Base-by-base conservation (phyloP, 37 sponge, comb jelly and placozoan genomes). In the Spongia lamella region DNA sequence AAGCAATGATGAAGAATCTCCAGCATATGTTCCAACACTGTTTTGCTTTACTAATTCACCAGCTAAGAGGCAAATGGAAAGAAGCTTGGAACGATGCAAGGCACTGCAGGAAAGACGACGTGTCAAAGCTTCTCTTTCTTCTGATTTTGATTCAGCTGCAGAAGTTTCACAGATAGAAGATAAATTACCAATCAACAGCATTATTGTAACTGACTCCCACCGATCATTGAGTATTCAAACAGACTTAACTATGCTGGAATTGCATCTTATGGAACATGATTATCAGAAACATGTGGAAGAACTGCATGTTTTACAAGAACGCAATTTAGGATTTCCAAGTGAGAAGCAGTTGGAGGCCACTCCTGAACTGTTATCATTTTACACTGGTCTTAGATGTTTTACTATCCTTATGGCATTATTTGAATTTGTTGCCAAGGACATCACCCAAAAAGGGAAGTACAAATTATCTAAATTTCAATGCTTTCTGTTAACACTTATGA, bases 401-500 rank as follows among this genome's bases (percentile, higher is more conserved):
- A 76, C 84, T 36, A 66, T 67, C 3, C 47, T 75, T 32, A 66
- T 68, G 62, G 62, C 76, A 54, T 24, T 76, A 14, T 83, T 75
- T 22, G 26, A 68, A 15, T 35, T 83, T 35, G 77, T 83, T 24
- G 14, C 70, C 27, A 61, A 22, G 43, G 54, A 29, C 17, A 83
- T 76, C 7, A 61, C 36, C 5, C 63, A 75, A 1, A 15, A 24
- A 11, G 7, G 43, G 29, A 37, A 68, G 26, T 3, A 43, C 2
- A 64, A 76, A 24, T 64, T 60, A 16, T 7, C 2, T 13, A 38
- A 61, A 14, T 63, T 63, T 67, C 53, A 75, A 58, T 54, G 35
- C 29, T 76, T 76, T 32, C 69, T 68, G 6, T 38, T 83, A 15
- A 70, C 64, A 7, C 61, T 74, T 21, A 83, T 83, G 83, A 83